Base-by-base conservation (phyloP, 2,113 vertebrate species). In the Odocoileus hemionus region DNA sequence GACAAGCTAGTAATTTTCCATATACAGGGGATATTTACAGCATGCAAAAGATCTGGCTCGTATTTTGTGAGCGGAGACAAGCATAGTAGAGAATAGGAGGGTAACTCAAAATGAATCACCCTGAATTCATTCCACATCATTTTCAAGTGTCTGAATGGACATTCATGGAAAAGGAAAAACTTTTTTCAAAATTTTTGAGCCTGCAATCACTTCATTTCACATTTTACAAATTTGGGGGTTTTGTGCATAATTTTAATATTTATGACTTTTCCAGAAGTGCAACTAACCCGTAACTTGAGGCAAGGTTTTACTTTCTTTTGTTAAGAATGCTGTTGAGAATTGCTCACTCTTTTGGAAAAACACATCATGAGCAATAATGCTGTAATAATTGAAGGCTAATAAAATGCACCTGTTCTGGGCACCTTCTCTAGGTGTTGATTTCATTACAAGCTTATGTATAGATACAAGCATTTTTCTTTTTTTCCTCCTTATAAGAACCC, bases 341-440 rank as follows among this genome's bases (percentile, higher is more conserved):
- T 55, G 45, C 89, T 94, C 21, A 79, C 21, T 76, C 5, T 57
- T 60, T 87, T 83, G 54, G 55, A 67, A 95, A 83, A 78, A 13
- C 10, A 83, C 10, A 45, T 36, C 26, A 47, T 52, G 67, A 91
- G n/a, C 7, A 91, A 47, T 14, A 54, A 55, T 33, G 47, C 13
- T 92, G 9, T 83, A 60, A 11, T 58, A 92, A 89, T 92, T 83
- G 85, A 95, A 86, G 76, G 60, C 43, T 92, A 92, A 94, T 76
- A 86, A 50, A 67, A 89, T 79, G 30, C 17, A 80, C 54, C 39
- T 94, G 19, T 54, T 94, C 58, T 30, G 78, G 19, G 30, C n/a
- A 86, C 25, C 16, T 67, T 86, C 36, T 36, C 33, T 54, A 39
- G 47, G 16, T 43, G 21, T 33, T 43, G 5, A 1, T 30, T 74